These are phyloP conservation scores for Lycia hirtaria DNA, from an alignment of 2,888 invertebrate genomes.

Conservation along the genomic window DNA sequence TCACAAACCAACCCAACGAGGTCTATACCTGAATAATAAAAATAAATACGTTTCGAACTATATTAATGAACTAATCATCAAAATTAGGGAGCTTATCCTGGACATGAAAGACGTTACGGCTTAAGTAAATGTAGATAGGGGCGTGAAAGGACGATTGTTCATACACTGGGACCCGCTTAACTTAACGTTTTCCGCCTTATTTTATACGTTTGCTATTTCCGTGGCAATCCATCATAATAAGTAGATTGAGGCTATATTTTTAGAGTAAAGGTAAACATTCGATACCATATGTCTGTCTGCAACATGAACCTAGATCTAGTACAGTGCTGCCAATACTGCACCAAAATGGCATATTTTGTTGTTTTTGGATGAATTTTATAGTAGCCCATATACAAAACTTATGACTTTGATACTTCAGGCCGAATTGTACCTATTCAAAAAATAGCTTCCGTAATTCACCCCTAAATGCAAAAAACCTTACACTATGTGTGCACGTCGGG, in stretches of 20 bases:
- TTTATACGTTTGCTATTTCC: not conserved
- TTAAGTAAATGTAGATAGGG: conserved; percentile 30
- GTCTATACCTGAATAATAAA: not conserved
- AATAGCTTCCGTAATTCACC: too few species aligned
- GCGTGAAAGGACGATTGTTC: conserved; percentile 26
- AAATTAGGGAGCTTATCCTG: conserved; percentile 27
- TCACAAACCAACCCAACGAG: conserved; percentile 6
- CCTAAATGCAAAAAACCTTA: too few species aligned
- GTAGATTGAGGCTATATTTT: not conserved
- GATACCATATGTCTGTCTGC: not conserved
- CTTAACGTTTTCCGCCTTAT: conserved; percentile 20
- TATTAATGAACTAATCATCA: conserved; percentile 24
- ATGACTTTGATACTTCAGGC: too few species aligned
- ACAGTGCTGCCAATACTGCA: too few species aligned
- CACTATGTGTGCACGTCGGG: too few species aligned
- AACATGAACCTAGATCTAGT: too few species aligned
- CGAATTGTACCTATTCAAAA: too few species aligned
- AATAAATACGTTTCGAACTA: conserved; percentile 9
- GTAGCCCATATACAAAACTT: too few species aligned
- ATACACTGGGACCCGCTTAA: conserved; percentile 25
- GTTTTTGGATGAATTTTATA: too few species aligned
- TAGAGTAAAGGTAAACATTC: not conserved
- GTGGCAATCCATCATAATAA: conserved; percentile 12
- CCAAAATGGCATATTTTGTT: too few species aligned
- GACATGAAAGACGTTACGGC: conserved; percentile 31